These are phyloP conservation scores for Charina bottae DNA, from an alignment of 2,113 vertebrate species.

Conservation along the genomic window DNA sequence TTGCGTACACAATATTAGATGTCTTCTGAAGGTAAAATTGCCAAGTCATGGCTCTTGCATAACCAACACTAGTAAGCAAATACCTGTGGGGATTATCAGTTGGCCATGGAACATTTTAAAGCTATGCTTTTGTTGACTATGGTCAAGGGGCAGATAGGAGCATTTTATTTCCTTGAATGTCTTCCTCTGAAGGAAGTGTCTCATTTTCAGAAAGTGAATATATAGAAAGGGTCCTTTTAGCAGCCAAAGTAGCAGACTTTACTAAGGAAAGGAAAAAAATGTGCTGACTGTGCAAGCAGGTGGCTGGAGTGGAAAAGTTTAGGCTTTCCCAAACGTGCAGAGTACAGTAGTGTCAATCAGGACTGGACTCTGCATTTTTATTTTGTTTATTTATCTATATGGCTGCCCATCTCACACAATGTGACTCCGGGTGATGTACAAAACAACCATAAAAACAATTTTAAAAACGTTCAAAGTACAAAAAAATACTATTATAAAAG, in stretches of 20 bases:
- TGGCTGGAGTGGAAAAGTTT: neutral
- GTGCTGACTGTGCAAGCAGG: conserved; percentile 7
- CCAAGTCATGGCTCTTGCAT: conserved; percentile 67
- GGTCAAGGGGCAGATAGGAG: conserved; percentile 46
- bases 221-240: conserved; percentile 34
- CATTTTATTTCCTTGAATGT: conserved; percentile 29
- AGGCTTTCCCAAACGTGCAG: neutral
- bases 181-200: conserved; percentile 19
- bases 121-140: conserved; percentile 12
- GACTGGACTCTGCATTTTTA: neutral
- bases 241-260: neutral
- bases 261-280: neutral
- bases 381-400: neutral
- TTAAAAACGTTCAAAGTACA: neutral
- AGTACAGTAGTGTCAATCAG: neutral
- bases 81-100: conserved; percentile 22
- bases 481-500: neutral
- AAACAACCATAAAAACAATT: neutral
- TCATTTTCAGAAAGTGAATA: conserved; percentile 41
- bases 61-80: neutral
- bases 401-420: neutral
- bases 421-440: neutral
- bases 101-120: conserved; percentile 3
- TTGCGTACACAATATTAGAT: neutral
- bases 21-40: conserved; percentile 47